phyloP scores from a whole-genome alignment of 2,888 invertebrate species.

The Heliconius cydno region DNA sequence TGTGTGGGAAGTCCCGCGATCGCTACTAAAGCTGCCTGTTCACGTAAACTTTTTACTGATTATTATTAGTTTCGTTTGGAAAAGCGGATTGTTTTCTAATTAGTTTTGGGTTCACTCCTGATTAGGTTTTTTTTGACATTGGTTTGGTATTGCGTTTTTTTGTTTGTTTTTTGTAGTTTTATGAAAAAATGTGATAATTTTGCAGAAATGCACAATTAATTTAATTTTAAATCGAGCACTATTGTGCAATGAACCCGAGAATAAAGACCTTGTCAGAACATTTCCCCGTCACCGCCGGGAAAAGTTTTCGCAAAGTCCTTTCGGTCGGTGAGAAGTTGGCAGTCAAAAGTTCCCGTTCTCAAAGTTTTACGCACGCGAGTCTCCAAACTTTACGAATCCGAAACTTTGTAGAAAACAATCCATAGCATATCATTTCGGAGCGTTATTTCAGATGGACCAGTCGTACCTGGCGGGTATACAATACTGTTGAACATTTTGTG shows the following conservation, averaged over 20 bases:
- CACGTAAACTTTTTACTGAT: conserved; percentile 35
- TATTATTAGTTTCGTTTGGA: neutral
- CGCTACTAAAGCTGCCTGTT: conserved; percentile 51
- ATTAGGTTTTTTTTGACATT: neutral
- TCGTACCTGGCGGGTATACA: conserved; percentile 10
- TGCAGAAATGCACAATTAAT: neutral
- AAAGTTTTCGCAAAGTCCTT: conserved; percentile 70
- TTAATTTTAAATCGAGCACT: neutral
- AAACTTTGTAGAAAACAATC: conserved; percentile 73
- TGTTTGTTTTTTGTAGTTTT: neutral
- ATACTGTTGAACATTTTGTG: conserved; percentile 16
- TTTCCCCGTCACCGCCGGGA: conserved; percentile 55
- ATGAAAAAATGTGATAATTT: neutral
- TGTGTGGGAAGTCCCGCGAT: conserved; percentile 55
- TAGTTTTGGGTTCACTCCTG: neutral
- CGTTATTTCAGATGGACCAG: conserved; percentile 22
- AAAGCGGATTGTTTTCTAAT: conserved; percentile 6
- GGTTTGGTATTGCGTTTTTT: neutral
- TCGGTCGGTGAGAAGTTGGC: conserved; percentile 70
- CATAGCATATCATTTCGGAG: conserved; percentile 51
- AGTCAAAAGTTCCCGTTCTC: conserved; percentile 71
- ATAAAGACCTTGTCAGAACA: conserved; percentile 37
- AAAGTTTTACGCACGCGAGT: conserved; percentile 72
- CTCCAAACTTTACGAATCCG: conserved; percentile 65
- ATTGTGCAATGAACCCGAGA: conserved; percentile 35